These are phyloP conservation scores for Colius striatus DNA, from an alignment of 2,113 vertebrate species.

Conservation along the genomic window DNA sequence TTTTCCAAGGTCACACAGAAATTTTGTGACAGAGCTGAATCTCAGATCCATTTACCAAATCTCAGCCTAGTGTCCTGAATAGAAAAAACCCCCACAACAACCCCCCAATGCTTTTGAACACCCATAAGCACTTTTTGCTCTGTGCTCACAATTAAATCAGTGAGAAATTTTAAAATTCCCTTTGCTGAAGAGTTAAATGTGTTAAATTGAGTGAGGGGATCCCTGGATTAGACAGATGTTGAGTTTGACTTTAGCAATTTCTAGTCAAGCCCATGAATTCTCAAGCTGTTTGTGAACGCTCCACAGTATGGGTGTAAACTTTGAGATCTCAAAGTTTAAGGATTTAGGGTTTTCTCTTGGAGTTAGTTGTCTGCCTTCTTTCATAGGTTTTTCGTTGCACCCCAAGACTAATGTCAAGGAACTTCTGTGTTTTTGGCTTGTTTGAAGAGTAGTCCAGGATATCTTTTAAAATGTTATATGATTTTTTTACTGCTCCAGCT, in stretches of 20 bases:
- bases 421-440: not conserved
- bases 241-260: not conserved
- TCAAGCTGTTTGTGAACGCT: not conserved
- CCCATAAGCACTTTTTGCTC: not conserved
- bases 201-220: not conserved
- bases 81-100: too few species aligned
- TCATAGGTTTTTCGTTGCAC: not conserved
- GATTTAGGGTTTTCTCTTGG: not conserved
- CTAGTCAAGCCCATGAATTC: not conserved
- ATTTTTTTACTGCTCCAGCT: conserved; percentile 40
- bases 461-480: not conserved
- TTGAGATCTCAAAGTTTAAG: not conserved
- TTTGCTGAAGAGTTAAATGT: not conserved
- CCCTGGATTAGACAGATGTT: not conserved
- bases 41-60: not conserved
- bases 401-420: not conserved
- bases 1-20: conserved; percentile 11
- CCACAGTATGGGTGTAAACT: not conserved
- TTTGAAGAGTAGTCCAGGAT: conserved; percentile 26
- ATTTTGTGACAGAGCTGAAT: not conserved
- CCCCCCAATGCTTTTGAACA: not conserved
- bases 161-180: not conserved
- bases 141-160: not conserved
- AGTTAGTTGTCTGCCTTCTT: not conserved
- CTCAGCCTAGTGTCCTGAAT: not conserved